Percentiles rank a stretch among this genome's conserved stretches.
Evolutionary conservation across 2,888 invertebrate genomes (phyloP).

Genomic region (Ichneumoninae sp.): DNA sequence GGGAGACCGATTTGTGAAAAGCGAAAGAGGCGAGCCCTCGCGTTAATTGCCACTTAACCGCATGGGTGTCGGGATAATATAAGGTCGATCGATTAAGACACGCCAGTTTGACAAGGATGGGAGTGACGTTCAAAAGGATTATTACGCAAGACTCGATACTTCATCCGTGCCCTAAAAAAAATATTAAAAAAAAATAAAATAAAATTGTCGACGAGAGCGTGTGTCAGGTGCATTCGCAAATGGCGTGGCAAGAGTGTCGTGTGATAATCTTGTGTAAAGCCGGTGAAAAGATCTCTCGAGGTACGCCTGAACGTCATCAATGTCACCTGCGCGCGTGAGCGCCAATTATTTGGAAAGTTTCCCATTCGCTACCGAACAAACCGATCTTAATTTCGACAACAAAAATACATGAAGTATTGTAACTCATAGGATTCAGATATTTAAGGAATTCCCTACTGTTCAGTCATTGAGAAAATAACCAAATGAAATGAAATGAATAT

Average conservation of each 20-base stretch:
- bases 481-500: no score
- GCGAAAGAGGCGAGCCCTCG: not conserved
- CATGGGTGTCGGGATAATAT: constrained; percentile 57
- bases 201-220: not conserved
- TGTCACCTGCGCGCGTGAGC: constrained; percentile 64
- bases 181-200: no score
- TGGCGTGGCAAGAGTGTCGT: not conserved
- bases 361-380: constrained; percentile 24
- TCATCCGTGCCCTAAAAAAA: no score
- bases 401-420: not conserved
- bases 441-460: no score
- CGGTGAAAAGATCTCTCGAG: constrained; percentile 13
- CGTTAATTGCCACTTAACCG: constrained; percentile 53
- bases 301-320: constrained; percentile 55
- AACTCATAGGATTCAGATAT: no score
- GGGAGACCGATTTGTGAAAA: not conserved
- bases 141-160: constrained; percentile 34
- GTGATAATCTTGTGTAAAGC: not conserved
- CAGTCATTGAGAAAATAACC: no score
- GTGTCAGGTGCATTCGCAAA: constrained; percentile 14
- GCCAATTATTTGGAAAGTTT: constrained; percentile 62
- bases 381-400: not conserved
- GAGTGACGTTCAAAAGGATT: constrained; percentile 46
- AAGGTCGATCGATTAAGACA: constrained; percentile 53
- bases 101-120: constrained; percentile 34